Percentiles rank a stretch among this genome's conserved stretches.
Evolutionary conservation across 1,140 invertebrate species (phyloP).

Genomic region (honey bee (Apis mellifera)): Amel_HAv3.1 CM009932.2:11816501-11817000

Average conservation of each 20-base stretch:
- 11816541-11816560: conserved; percentile 9
- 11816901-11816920: conserved; percentile 55
- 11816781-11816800: background rate
- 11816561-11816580: conserved; percentile 15
- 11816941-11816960: conserved; percentile 34
- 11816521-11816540: background rate
- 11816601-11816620: conserved; percentile 45
- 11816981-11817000: conserved; percentile 52
- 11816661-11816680: background rate
- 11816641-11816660: conserved; percentile 35
- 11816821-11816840: background rate
- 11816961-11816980: conserved; percentile 65
- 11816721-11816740: background rate
- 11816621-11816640: background rate
- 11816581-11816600: conserved; percentile 7
- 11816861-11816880: conserved; percentile 55
- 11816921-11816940: conserved; percentile 55
- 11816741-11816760: background rate
- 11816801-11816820: conserved; percentile 24
- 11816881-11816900: conserved; percentile 48
- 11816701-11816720: background rate
- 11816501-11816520: no score
- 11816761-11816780: background rate
- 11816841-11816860: conserved; percentile 50
- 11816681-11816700: background rate